Conservation (phyloP, 1,140 invertebrate genomes). For the Holcopasites calliopsidis region DNA sequence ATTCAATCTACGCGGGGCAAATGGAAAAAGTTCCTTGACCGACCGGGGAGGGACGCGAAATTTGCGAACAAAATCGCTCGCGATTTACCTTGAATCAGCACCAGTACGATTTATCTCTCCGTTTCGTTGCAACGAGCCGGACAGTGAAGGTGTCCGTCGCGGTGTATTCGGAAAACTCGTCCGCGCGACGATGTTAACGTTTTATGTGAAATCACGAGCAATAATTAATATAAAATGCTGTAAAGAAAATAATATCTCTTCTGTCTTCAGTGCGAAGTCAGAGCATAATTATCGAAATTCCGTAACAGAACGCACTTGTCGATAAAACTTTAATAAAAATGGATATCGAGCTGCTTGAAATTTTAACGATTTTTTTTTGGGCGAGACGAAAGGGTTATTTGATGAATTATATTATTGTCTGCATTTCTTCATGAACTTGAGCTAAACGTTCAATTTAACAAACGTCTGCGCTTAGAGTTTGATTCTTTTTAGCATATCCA, state of each 20-base stretch:
- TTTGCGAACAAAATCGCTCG: slow-evolving; percentile 26
- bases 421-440: no score
- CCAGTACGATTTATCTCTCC: not conserved
- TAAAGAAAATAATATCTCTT: no score
- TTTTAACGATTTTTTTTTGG: no score
- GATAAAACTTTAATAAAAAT: no score
- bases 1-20: slow-evolving; percentile 43
- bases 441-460: slow-evolving; percentile 29
- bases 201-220: not conserved
- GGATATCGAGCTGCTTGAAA: no score
- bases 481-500: no score
- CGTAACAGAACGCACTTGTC: no score
- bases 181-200: not conserved
- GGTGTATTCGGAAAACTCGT: not conserved
- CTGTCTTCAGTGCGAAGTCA: no score
- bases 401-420: not conserved
- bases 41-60: slow-evolving; percentile 8
- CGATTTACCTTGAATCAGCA: slow-evolving; percentile 1
- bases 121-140: not conserved
- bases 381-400: not conserved
- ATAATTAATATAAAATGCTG: no score
- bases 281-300: no score
- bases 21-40: slow-evolving; percentile 42
- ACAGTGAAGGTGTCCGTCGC: no score
- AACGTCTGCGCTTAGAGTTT: not conserved